A percentile compares a stretch with the other conserved stretches of the same genome.
These are phyloP conservation scores for Eumerus sabulonum DNA, from an alignment of 2,888 invertebrate genomes.

Conservation along the genomic window DNA sequence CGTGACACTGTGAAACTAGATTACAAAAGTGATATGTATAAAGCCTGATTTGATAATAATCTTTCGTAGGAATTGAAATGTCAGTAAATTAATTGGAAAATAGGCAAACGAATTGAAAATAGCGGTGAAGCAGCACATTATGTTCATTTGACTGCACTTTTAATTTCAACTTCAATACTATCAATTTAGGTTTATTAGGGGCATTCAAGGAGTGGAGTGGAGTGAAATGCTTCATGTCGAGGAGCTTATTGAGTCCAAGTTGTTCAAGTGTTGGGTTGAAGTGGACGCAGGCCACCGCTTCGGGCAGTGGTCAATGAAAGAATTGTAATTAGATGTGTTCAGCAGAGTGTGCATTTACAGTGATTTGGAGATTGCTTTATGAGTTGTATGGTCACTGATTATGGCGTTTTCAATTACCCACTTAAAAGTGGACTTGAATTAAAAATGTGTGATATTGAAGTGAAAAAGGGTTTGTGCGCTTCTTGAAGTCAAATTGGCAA, in stretches of 20 bases:
- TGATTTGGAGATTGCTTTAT: too few relatives aligned
- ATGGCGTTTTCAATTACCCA: neutral
- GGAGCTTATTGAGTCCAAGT: conserved; percentile 23
- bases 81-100: conserved; percentile 29
- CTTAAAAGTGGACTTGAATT: too few relatives aligned
- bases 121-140: conserved; percentile 12
- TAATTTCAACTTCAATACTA: conserved; percentile 17
- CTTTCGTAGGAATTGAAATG: conserved; percentile 11
- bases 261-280: neutral
- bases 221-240: neutral
- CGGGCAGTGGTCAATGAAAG: neutral
- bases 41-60: conserved; percentile 34
- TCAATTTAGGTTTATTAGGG: conserved; percentile 20
- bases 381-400: neutral
- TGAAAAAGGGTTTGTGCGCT: too few relatives aligned
- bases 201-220: neutral
- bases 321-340: conserved; percentile 8
- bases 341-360: too few relatives aligned
- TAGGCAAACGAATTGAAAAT: neutral
- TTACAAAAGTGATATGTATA: conserved; percentile 32
- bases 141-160: conserved; percentile 42
- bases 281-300: too few relatives aligned
- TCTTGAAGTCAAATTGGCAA: too few relatives aligned
- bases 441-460: too few relatives aligned
- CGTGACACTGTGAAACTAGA: conserved; percentile 45